Conservation (phyloP, 1,140 invertebrate genomes). For the Pentalonia nigronervosa region DNA sequence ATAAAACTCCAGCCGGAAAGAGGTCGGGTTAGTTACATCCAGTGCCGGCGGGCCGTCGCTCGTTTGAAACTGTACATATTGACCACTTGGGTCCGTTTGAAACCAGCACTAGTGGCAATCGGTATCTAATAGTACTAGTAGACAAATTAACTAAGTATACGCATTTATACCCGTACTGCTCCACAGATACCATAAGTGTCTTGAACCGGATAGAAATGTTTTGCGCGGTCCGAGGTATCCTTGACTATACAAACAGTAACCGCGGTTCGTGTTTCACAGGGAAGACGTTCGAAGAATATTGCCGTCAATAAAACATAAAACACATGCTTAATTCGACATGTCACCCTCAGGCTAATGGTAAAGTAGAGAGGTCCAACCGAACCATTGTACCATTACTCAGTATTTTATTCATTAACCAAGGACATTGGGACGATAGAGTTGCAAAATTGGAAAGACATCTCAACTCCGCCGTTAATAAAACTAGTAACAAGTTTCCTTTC, state of each 20-base stretch:
- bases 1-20: background rate
- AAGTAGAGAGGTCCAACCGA: background rate
- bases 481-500: too few species aligned
- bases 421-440: too few species aligned
- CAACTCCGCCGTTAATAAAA: too few species aligned
- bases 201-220: background rate
- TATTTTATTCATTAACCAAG: too few species aligned
- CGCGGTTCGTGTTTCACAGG: background rate
- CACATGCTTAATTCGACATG: background rate
- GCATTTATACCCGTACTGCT: too few species aligned
- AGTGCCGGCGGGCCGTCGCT: too few species aligned
- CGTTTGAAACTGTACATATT: too few species aligned
- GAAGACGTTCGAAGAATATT: background rate
- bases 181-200: background rate
- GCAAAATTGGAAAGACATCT: too few species aligned
- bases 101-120: too few species aligned
- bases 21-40: too few species aligned
- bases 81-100: too few species aligned
- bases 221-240: background rate
- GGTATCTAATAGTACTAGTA: background rate
- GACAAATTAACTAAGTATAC: slow-evolving; percentile 37
- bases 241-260: background rate
- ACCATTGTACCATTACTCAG: too few species aligned
- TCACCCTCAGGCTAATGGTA: background rate
- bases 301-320: background rate